Percentiles rank a stretch among this genome's conserved stretches.
These are phyloP conservation scores for Bradypodion pumilum DNA, from an alignment of 2,797 vertebrate species.

Conservation along the genomic window DNA sequence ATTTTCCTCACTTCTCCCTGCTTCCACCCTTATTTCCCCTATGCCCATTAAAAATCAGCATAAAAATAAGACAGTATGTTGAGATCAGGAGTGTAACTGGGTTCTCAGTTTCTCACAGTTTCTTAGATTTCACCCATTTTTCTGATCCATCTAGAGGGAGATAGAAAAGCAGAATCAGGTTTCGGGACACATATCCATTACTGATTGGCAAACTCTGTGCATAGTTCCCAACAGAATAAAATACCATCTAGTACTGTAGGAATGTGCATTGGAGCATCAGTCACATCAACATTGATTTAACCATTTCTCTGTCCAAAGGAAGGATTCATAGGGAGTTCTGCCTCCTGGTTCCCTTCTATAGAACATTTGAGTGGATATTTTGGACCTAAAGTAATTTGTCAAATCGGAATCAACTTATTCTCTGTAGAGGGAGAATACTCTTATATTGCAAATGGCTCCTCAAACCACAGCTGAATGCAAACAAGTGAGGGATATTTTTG, in stretches of 20 bases:
- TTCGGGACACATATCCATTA: background rate
- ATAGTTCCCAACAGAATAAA: background rate
- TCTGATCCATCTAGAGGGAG: background rate
- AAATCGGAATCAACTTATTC: background rate
- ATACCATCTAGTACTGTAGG: background rate
- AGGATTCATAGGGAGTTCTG: background rate
- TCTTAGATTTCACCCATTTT: background rate
- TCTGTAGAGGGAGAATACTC: background rate
- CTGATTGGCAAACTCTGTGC: background rate
- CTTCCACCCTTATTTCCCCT: background rate
- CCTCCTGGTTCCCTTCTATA: background rate
- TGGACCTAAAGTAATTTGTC: no score
- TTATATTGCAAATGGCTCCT: constrained; percentile 23
- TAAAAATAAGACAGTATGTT: background rate
- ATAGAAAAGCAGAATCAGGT: background rate
- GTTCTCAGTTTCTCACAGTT: no score
- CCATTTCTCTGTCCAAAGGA: background rate
- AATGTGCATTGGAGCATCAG: background rate
- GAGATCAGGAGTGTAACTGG: background rate
- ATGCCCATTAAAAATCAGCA: background rate
- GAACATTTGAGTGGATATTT: no score
- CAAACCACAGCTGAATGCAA: constrained; percentile 33
- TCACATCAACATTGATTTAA: background rate
- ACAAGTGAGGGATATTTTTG: no score
- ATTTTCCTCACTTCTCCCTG: background rate